Conservation (phyloP, 2,888 invertebrate genomes). For the Trissoscelio sp. region DNA sequence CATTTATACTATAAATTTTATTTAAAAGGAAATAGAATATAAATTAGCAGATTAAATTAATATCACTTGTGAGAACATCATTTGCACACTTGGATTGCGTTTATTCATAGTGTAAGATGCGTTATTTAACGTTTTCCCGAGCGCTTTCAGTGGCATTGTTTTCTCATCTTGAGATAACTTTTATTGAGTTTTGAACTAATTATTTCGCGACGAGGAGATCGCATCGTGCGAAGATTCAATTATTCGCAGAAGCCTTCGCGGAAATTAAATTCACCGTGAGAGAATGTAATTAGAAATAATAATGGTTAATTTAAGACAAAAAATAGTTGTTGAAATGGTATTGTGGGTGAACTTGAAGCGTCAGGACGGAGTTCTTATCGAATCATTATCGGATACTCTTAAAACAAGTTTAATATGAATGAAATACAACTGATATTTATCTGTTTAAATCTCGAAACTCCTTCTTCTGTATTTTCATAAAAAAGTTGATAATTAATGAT, state of each 20-base stretch:
- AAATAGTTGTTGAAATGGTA: background rate
- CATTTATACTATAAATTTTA: no score
- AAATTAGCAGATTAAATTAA: no score
- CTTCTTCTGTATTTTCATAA: conserved; percentile 5
- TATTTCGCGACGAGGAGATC: conserved; percentile 47
- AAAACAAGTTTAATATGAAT: background rate
- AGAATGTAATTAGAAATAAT: conserved; percentile 14
- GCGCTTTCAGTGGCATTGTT: conserved; percentile 40
- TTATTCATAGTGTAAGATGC: background rate
- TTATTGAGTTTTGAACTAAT: conserved; percentile 28
- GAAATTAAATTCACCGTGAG: conserved; percentile 41
- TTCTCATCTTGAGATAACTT: conserved; percentile 8
- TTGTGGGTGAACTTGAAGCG: background rate
- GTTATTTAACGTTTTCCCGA: conserved; percentile 26
- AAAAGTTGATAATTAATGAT: conserved; percentile 48
- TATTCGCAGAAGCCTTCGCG: conserved; percentile 36
- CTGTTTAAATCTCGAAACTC: background rate
- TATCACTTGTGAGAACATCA: background rate
- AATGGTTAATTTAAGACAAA: conserved; percentile 1
- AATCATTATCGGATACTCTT: background rate
- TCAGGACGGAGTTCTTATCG: background rate
- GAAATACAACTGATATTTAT: conserved; percentile 7
- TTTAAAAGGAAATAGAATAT: no score
- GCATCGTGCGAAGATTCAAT: conserved; percentile 54
- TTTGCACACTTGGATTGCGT: background rate